A percentile compares a stretch with the other conserved stretches of the same genome.
phyloP scores from a whole-genome alignment of 2,113 vertebrate species.

The Ammodramus savannarum region DNA sequence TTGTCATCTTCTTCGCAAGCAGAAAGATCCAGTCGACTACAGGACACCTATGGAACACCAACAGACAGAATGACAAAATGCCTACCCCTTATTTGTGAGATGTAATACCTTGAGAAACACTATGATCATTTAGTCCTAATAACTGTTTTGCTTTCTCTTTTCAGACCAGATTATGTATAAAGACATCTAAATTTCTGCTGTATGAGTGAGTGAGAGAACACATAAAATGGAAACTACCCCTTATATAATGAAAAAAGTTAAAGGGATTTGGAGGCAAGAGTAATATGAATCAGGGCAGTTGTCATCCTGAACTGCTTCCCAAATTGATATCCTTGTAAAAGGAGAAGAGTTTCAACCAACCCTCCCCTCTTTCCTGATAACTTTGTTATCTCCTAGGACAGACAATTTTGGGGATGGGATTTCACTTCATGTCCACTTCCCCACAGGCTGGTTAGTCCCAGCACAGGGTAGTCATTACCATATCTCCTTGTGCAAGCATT shows the following conservation, averaged over 20 bases:
- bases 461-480: background rate
- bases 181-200: background rate
- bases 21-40: constrained; percentile 85
- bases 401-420: background rate
- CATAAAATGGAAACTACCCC: background rate
- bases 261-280: background rate
- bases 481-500: fast-evolving
- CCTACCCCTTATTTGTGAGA: background rate
- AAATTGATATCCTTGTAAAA: background rate
- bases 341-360: background rate
- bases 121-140: background rate
- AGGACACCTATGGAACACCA: constrained; percentile 79
- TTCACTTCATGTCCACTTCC: background rate
- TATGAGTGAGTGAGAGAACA: background rate
- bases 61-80: background rate
- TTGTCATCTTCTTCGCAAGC: constrained; percentile 89
- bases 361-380: background rate
- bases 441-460: background rate
- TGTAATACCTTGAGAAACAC: background rate
- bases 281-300: background rate
- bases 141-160: background rate
- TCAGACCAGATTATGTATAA: background rate
- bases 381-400: fast-evolving
- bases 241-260: background rate
- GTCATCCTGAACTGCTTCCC: background rate